Conservation (phyloP, 2,113 vertebrate species). For the Centropristis striata region DNA sequence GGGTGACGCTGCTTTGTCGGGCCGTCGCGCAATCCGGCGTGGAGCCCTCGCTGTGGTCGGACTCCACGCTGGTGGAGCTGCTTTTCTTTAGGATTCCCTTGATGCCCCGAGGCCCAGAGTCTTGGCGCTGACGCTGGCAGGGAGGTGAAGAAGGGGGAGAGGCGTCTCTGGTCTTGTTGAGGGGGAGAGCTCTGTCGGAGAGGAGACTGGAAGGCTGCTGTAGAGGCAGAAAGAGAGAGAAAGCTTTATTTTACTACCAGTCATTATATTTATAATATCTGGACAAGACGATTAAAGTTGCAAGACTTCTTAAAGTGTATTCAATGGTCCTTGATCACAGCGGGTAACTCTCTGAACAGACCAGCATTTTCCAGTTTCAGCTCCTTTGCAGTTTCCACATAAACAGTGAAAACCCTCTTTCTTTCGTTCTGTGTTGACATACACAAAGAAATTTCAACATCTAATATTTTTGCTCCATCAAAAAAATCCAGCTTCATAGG, state of each 20-base stretch:
- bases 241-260: neutral
- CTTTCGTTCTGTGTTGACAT: neutral
- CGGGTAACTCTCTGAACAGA: neutral
- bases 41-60: constrained; percentile 73
- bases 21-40: constrained; percentile 10
- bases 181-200: constrained; percentile 25
- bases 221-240: neutral
- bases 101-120: constrained; percentile 78
- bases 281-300: neutral
- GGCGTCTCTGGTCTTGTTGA: constrained; percentile 37
- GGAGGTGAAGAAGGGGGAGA: constrained; percentile 59
- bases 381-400: constrained; percentile 10
- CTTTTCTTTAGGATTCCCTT: constrained; percentile 86
- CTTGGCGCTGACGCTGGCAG: constrained; percentile 74
- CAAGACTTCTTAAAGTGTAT: neutral
- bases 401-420: neutral
- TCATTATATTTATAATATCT: constrained; percentile 15
- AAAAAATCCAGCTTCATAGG: neutral
- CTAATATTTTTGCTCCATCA: neutral
- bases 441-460: neutral
- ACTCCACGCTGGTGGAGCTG: constrained; percentile 82
- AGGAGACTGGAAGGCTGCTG: constrained; percentile 43
- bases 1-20: constrained; percentile 66
- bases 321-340: neutral
- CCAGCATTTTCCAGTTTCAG: neutral